Percentiles rank a stretch among this genome's conserved stretches.
Conservation (phyloP, 2,888 invertebrate genomes). For the Achlya flavicornis region DNA sequence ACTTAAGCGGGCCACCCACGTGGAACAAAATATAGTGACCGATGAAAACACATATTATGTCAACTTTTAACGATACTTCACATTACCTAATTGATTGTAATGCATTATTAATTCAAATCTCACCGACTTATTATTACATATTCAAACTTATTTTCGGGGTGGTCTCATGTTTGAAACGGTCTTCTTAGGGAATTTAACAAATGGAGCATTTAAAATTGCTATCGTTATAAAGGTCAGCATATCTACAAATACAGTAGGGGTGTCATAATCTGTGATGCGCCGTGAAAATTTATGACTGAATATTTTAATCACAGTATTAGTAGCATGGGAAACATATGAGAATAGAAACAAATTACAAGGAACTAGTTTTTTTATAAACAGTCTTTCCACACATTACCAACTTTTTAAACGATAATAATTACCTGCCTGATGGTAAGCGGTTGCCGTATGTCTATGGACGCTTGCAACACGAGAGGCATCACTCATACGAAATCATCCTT, state of each 20-base stretch:
- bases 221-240: slow-evolving; percentile 52
- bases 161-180: slow-evolving; percentile 52
- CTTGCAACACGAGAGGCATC: too few relatives aligned
- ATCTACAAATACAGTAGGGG: slow-evolving; percentile 66
- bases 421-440: too few relatives aligned
- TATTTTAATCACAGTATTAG: slow-evolving; percentile 26
- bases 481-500: too few relatives aligned
- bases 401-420: too few relatives aligned
- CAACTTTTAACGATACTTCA: slow-evolving; percentile 49
- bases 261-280: slow-evolving; percentile 55
- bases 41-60: slow-evolving; percentile 42
- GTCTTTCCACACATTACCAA: too few relatives aligned
- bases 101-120: slow-evolving; percentile 69
- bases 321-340: slow-evolving; percentile 10
- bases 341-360: too few relatives aligned
- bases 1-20: slow-evolving; percentile 47
- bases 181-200: slow-evolving; percentile 43
- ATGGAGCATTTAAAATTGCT: slow-evolving; percentile 63
- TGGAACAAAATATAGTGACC: slow-evolving; percentile 32
- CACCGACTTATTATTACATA: slow-evolving; percentile 38
- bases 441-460: too few relatives aligned
- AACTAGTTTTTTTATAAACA: too few relatives aligned
- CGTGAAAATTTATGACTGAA: slow-evolving; percentile 70
- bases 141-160: slow-evolving; percentile 48
- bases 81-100: slow-evolving; percentile 64